Conservation (phyloP, 2,797 vertebrate genomes). For the Lutjanus campechanus region DNA sequence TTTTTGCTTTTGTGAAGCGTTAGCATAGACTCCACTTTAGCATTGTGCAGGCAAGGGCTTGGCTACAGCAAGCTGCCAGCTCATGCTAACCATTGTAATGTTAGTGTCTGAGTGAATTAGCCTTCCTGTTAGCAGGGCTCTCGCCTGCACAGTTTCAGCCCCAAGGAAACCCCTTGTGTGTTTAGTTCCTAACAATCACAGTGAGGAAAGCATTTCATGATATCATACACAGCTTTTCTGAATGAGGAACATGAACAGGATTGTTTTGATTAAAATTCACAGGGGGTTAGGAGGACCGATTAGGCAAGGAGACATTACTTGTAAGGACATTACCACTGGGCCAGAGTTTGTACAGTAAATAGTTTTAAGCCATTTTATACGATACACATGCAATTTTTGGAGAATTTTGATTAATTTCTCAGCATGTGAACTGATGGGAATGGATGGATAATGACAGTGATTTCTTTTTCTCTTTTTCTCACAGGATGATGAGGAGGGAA, state of each 20-base stretch:
- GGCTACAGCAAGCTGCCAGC: slow-evolving; percentile 60
- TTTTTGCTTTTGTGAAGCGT: slow-evolving; percentile 46
- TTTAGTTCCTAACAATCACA: slow-evolving; percentile 64
- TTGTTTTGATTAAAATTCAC: slow-evolving; percentile 68
- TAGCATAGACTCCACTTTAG: slow-evolving; percentile 53
- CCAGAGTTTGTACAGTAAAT: slow-evolving; percentile 28
- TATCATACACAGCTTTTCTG: slow-evolving; percentile 60
- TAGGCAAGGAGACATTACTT: slow-evolving; percentile 38
- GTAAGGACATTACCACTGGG: slow-evolving; percentile 32
- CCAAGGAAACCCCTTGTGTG: slow-evolving; percentile 61
- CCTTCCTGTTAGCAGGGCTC: slow-evolving; percentile 71
- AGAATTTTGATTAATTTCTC: too few relatives aligned
- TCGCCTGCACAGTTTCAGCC: slow-evolving; percentile 74
- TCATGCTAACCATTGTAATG: slow-evolving; percentile 71
- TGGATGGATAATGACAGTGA: slow-evolving; percentile 6
- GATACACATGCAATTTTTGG: background rate
- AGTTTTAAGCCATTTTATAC: slow-evolving; percentile 15
- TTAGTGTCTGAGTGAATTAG: slow-evolving; percentile 79
- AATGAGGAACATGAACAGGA: slow-evolving; percentile 56
- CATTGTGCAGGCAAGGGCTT: slow-evolving; percentile 62
- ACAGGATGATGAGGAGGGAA: slow-evolving; percentile 98
- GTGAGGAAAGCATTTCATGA: slow-evolving; percentile 59
- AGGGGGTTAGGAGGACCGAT: slow-evolving; percentile 38
- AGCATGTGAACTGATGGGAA: slow-evolving; percentile 8
- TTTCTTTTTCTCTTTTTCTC: slow-evolving; percentile 41